Base-by-base conservation (phyloP, 2,113 vertebrate genomes). In the Psettodes erumei region DNA sequence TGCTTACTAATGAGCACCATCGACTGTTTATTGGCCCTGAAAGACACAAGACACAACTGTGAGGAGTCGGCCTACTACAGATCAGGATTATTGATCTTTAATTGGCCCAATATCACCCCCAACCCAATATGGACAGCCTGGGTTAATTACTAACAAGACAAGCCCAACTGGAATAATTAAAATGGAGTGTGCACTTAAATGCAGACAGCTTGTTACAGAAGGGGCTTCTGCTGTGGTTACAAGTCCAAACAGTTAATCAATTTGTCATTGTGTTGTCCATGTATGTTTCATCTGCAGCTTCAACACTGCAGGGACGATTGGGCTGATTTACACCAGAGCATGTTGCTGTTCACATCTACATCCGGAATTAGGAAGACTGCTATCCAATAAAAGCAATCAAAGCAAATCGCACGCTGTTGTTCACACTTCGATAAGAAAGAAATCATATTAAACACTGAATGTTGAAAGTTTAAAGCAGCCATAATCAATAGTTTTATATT, bases 61-160 rank as follows among this genome's bases (percentile, higher is more conserved):
- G 53, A 81, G 65, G 76, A 75, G 43, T 74, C 56, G 68, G 81
- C 25, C 56, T 23, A 65, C 71, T 61, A 53, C 77, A 68, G 69
- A 84, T 86, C 80, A 66, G 63, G 30, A 68, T 69, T 84, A 91
- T 88, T 69, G 88, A 91, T 90, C 65, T 76, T 73, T 82, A 87
- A 90, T 89, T 88, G 88, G 82, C 71, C 74, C 61, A 47, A 84
- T 84, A 87, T 75, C 81, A 61, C 75, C 81, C 42, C 18, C 50
- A 80, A 77, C 66, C 66, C 64, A 56, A 60, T 32, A 67, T 33
- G 23, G 71, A 83, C 55, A 75, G 61, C 30, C 68, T 9, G 65
- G 77, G 87, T 84, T 86, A 89, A 86, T 88, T 64, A 88, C 85
- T 79, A 83, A 84, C 78, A 71, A 82, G 89, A 63, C 71, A 75